These are phyloP conservation scores for Baccha elongata DNA, from an alignment of 2,888 invertebrate genomes.

Conservation along the genomic window DNA sequence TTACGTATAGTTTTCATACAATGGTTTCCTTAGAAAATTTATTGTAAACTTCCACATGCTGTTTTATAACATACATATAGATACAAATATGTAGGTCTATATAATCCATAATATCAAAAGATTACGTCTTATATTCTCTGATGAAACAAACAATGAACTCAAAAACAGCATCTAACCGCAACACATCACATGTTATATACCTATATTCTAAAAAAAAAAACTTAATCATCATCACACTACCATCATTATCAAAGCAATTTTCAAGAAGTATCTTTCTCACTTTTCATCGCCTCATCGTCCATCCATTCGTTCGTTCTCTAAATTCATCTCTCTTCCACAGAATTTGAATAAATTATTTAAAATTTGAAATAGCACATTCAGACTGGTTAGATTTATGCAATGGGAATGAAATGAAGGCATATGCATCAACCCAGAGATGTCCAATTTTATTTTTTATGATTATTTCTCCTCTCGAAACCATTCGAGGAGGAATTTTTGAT, in stretches of 20 bases:
- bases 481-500: slow-evolving; percentile 36
- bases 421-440: background rate
- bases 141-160: background rate
- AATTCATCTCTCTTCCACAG: slow-evolving; percentile 15
- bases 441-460: background rate
- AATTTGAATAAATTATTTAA: slow-evolving; percentile 57
- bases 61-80: background rate
- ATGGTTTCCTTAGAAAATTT: no score
- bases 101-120: background rate
- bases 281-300: background rate
- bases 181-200: background rate
- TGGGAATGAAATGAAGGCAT: background rate
- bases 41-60: no score
- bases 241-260: slow-evolving; percentile 24
- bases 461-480: background rate
- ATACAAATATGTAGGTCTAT: background rate
- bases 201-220: background rate
- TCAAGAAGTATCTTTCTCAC: slow-evolving; percentile 14
- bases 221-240: background rate
- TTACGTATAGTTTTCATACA: no score
- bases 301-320: background rate
- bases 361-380: slow-evolving; percentile 24
- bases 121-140: background rate
- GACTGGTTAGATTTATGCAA: background rate
- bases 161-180: background rate